These are phyloP conservation scores for Scalopus aquaticus DNA, from an alignment of 2,113 vertebrate species.

Conservation along the genomic window DNA sequence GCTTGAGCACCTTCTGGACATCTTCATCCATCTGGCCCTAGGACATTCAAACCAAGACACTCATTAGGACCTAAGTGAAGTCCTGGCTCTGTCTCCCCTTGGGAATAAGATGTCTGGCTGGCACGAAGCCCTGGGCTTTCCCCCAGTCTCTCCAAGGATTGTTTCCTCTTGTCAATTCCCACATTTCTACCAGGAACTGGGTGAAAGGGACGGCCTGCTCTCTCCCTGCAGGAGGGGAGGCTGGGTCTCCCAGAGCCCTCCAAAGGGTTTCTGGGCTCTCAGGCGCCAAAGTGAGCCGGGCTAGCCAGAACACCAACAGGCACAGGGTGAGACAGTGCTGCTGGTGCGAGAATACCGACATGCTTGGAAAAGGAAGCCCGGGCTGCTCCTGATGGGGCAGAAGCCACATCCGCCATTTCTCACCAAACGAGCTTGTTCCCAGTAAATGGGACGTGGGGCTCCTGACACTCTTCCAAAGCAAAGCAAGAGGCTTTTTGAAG, in stretches of 20 bases:
- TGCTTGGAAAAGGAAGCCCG: not conserved
- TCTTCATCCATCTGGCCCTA: constrained; percentile 99
- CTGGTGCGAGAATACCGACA: not conserved
- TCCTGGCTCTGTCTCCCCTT: not conserved
- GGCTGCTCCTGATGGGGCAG: not conserved
- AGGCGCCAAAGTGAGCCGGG: not conserved
- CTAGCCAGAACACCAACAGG: not conserved
- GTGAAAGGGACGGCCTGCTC: not conserved
- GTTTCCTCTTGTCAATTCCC: not conserved
- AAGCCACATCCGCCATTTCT: not conserved
- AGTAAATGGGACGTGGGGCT: not conserved
- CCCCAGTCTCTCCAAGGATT: not conserved
- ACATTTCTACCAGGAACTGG: not conserved
- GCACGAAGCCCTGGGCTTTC: not conserved
- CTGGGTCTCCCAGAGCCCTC: not conserved
- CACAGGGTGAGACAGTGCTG: not conserved
- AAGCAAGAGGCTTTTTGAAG: not conserved
- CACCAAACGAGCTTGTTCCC: not conserved
- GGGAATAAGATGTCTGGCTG: not conserved
- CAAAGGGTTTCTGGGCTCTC: not conserved
- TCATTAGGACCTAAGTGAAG: not conserved
- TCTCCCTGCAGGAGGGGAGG: not conserved
- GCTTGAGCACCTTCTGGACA: constrained; percentile 97
- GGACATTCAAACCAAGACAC: constrained; percentile 40
- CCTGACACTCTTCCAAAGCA: not conserved